Conservation (phyloP, 2,113 vertebrate species). For the Lichenostomus cassidix region DNA sequence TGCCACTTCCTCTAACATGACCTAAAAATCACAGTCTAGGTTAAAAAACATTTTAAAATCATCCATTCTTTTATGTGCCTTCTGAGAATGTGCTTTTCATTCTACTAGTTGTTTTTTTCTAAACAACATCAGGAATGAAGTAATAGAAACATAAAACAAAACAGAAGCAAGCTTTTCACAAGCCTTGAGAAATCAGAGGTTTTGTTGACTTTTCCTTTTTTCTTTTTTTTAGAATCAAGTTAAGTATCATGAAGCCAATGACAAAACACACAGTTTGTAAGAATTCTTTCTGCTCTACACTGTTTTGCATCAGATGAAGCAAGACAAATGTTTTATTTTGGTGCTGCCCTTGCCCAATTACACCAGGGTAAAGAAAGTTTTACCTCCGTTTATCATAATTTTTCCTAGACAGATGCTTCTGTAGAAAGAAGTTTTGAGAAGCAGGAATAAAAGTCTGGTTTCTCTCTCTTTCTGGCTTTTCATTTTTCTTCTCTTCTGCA, state of each 20-base stretch:
- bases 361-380: background rate
- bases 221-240: background rate
- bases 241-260: background rate
- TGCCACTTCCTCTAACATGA: background rate
- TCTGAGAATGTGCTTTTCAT: background rate
- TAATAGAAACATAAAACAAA: background rate
- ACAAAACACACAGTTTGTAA: background rate
- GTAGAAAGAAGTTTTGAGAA: background rate
- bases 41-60: background rate
- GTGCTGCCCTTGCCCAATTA: background rate
- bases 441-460: rapidly evolving
- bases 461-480: background rate
- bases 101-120: background rate
- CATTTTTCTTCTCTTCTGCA: background rate
- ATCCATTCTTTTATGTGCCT: background rate
- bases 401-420: background rate
- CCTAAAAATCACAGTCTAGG: background rate
- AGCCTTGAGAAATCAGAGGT: background rate
- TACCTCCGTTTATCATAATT: background rate
- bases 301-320: background rate
- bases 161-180: background rate
- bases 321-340: background rate
- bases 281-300: background rate
- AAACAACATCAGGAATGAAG: background rate
- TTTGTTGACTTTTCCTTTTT: background rate